Conservation (phyloP, 2,797 vertebrate genomes). For the Hoplostethus atlanticus region DNA sequence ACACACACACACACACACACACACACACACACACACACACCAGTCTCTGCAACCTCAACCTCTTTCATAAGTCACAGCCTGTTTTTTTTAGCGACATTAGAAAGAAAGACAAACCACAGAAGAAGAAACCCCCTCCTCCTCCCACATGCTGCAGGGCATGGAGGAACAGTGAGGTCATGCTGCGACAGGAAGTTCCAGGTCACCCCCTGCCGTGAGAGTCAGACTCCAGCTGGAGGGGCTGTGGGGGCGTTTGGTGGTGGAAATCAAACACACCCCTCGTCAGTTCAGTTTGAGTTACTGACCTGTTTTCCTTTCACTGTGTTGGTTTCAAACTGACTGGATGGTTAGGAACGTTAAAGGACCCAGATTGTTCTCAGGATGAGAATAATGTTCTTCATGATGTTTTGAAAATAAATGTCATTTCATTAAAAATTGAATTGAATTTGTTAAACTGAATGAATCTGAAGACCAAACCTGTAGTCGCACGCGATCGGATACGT, state of each 20-base stretch:
- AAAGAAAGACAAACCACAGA: no score
- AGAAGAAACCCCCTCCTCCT: background rate
- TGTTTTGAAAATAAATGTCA: no score
- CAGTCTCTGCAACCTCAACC: slow-evolving; percentile 3
- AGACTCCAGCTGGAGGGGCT: slow-evolving; percentile 18
- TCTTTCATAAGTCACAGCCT: slow-evolving; percentile 40
- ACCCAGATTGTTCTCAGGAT: no score
- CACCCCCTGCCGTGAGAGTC: background rate
- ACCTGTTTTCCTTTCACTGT: no score
- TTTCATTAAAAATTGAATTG: no score
- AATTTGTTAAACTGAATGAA: no score
- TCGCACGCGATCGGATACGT: no score
- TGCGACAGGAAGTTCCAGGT: slow-evolving; percentile 41
- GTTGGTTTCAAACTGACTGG: no score
- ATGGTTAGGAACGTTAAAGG: no score
- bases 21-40: slow-evolving; percentile 14
- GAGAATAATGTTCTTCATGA: no score
- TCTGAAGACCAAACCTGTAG: no score
- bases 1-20: slow-evolving; percentile 9
- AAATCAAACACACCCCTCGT: slow-evolving; percentile 14
- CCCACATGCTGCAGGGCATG: slow-evolving; percentile 20
- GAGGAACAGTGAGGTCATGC: slow-evolving; percentile 25
- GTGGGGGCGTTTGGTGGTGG: background rate
- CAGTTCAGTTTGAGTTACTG: no score
- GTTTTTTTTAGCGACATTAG: slow-evolving; percentile 46